Conservation (phyloP, 1,140 invertebrate species). For the Ceratina australensis region DNA sequence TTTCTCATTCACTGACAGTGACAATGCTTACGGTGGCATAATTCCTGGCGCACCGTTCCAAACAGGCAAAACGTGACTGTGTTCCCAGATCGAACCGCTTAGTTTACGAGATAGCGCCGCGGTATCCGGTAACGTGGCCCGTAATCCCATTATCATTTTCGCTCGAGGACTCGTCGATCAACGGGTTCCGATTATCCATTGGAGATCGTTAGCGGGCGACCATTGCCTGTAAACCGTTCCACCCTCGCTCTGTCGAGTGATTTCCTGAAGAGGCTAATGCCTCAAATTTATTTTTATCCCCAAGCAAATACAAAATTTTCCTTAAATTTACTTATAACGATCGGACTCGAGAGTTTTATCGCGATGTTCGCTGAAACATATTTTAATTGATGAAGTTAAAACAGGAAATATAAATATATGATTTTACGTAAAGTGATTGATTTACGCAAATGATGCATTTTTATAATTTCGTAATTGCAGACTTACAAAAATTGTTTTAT, state of each 20-base stretch:
- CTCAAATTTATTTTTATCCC: too few species aligned
- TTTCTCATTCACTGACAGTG: not conserved
- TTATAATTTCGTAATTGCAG: too few species aligned
- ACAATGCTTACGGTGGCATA: conserved; percentile 42
- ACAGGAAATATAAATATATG: too few species aligned
- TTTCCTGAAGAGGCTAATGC: too few species aligned
- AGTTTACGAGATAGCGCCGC: conserved; percentile 30
- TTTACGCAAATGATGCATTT: too few species aligned
- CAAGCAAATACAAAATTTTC: too few species aligned
- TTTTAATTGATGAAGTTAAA: too few species aligned
- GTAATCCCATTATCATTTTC: conserved; percentile 36
- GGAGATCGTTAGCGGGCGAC: not conserved
- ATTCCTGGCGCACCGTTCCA: not conserved
- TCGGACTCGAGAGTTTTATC: too few species aligned
- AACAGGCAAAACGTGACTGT: conserved; percentile 31
- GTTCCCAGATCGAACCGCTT: conserved; percentile 27
- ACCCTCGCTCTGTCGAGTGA: not conserved
- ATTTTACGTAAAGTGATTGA: too few species aligned
- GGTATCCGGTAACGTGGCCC: conserved; percentile 22
- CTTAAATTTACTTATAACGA: too few species aligned
- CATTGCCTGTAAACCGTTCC: not conserved
- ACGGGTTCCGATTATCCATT: not conserved
- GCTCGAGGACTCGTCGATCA: conserved; percentile 19
- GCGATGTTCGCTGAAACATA: too few species aligned
- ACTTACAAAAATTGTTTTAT: too few species aligned